Evolutionary conservation across 2,888 invertebrate genomes (phyloP).

Genomic region (Synanthedon formicaeformis): DNA sequence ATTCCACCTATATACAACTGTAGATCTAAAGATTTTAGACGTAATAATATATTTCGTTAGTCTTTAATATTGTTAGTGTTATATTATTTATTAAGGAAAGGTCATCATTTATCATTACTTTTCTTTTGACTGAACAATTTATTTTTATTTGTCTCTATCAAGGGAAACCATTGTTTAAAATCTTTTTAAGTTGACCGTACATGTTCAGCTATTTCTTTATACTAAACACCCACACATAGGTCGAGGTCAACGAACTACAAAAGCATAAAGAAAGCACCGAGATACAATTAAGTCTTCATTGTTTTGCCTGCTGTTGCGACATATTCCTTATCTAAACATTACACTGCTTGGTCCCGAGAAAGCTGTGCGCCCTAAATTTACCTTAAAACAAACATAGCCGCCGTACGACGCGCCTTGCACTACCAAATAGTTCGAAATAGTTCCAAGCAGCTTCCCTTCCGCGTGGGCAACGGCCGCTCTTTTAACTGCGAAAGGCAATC

Average conservation of each 20-base stretch:
- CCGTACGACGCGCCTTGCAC: conserved; percentile 6
- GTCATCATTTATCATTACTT: not conserved
- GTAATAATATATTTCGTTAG: too few species aligned
- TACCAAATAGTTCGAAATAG: conserved; percentile 9
- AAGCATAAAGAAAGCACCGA: conserved; percentile 36
- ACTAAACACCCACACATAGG: conserved; percentile 24
- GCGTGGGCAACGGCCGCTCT: conserved; percentile 15
- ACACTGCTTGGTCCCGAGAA: conserved; percentile 34
- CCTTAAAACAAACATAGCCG: conserved; percentile 28
- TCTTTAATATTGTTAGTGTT: too few species aligned
- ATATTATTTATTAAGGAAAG: not conserved
- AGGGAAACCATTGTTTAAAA: conserved; percentile 21
- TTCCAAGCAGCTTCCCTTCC: conserved; percentile 3
- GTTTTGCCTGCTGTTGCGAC: conserved; percentile 53
- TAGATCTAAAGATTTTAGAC: too few species aligned
- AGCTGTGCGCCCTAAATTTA: conserved; percentile 28
- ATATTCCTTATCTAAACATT: conserved; percentile 49
- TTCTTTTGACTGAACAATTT: conserved; percentile 10
- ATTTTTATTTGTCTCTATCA: conserved; percentile 17
- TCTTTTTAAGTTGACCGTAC: conserved; percentile 7
- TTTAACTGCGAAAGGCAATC: conserved; percentile 55
- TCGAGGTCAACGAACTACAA: conserved; percentile 38
- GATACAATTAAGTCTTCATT: conserved; percentile 59
- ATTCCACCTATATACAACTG: too few species aligned
- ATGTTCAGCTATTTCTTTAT: not conserved